Base-by-base conservation (phyloP, 2,113 vertebrate genomes). In the Tyto alba region DNA sequence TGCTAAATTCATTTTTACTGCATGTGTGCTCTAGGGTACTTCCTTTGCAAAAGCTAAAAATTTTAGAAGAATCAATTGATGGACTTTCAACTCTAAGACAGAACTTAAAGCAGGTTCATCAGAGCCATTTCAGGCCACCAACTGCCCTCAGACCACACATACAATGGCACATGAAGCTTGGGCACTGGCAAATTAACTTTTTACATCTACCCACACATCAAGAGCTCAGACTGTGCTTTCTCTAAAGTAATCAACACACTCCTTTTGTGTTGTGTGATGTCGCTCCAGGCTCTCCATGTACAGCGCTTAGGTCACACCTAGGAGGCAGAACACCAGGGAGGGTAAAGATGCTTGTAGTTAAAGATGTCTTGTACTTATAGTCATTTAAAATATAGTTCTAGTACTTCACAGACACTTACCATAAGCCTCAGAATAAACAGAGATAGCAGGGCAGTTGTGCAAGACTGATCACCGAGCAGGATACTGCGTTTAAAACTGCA, bases 261-360 rank as follows among this genome's bases (percentile, higher is more conserved):
- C 7, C 6, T 63, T 63, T 45, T 2, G 4, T 27, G 41, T 43
- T 63, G 27, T 0, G 0, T 36, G 57, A 72, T 21, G 38, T 53
- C 34, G 18, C 62, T 29, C 21, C 38, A 53, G 36, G 59, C 30
- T 48, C n/a, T 41, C 47, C 43, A 11, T 4, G 11, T 5, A 41
- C 7, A 32, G 56, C 3, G 13, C 22, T 47, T 22, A 27, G 34
- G 60, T 38, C 43, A 71, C 23, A 67, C 3, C 11, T 26, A 26
- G 34, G 50, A 74, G 8, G 25, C 56, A 78, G 27, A 60, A 74
- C 41, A 63, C 22, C 55, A 50, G 34, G 17, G 26, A 88, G 11
- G 36, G 17, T 27, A 38, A 69, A 32, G 36, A 38, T 16, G 1
- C 18, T 64, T 50, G 57, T 7, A 82, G 62, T 8, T n/a, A 59